Base-by-base conservation (phyloP, 2,113 vertebrate genomes). In the Manacus vitellinus region DNA sequence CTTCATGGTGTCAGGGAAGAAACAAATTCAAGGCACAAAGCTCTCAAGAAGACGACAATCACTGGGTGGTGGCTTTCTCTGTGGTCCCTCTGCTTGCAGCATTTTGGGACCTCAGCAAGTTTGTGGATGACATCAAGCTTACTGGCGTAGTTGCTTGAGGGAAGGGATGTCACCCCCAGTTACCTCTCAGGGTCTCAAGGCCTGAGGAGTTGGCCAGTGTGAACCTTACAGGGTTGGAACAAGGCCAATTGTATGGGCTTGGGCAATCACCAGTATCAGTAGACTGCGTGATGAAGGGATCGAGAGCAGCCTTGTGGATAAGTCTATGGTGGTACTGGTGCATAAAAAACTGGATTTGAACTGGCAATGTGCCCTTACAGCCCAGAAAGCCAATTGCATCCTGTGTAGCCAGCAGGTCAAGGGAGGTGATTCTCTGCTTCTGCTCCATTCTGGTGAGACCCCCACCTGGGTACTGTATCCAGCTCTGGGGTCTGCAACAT, bases 281-380 rank as follows among this genome's bases (percentile, higher is more conserved):
- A 83, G 52, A 30, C 9, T 47, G 24, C 7, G 14, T 8, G 37
- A 28, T 23, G 27, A 67, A 62, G 3, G n/a, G 31, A 41, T 56
- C 0, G 2, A 66, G 21, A 79, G 31, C 56, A 86, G 24, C 47
- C 17, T 39, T 41, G 9, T 5, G 4, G 23, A 67, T 44, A 51
- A 63, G 14, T n/a, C 41, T 2, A 8, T 24, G 7, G 10, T 25
- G 15, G 0, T 49, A 46, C 14, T 46, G 35, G 6, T 85, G 49
- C 59, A 28, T 37, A 11, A 66, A n/a, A 63, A 52, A 8, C 6
- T 43, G 16, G 19, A 39, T 9, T 3, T 23, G 28, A 88, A 9
- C 14, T 2, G 5, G 9, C 19, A 59, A 6, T 17, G 27, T 56
- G 46, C 1, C 2, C 35, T 31, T 1, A 1, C 31, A 89, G 62